Evolutionary conservation across 2,888 invertebrate genomes (phyloP), one percentile per base, ranked within the genome.

Genomic region (Oxycera nigricornis): DNA sequence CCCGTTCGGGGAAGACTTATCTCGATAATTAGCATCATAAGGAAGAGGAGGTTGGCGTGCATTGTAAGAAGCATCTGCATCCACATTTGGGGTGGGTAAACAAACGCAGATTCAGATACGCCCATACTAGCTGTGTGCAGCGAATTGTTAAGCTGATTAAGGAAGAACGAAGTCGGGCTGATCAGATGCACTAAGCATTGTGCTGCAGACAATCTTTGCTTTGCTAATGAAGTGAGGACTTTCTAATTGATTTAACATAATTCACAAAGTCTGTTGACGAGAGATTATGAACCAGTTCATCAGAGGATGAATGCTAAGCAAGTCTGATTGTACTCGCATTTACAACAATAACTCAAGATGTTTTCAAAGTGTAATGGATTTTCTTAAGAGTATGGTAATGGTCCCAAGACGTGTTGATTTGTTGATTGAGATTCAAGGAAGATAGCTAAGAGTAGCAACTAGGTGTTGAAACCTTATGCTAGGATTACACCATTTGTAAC

Each of bases 211-310:
- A 62, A 62, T 62, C 62, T 62, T 35, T 62, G 35, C 62, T 62
- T 62, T 35, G 62, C 20, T 62, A 62, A 62, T 62, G 62, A 62
- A 39, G 39, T 62, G 62, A 62, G 22, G 39, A 62, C 62, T 62
- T 39, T 62, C 62, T 62, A 62, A 62, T 62, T 62, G 62, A 28
- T 59, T 59, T 59, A 59, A 59, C 30, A 59, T 59, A 59, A 59
- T 59, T 59, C n/a, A 6, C 55, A 55, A 24, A 55, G 59, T 28
- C 28, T 59, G 59, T 30, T 22, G 59, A 59, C 59, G 59, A 59
- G 59, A 59, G 59, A 59, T 59, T 59, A 59, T 59, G 59, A 59
- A 17, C 28, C 14, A 30, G 30, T 11, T n/a, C 4, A 20, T 9
- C 7, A 26, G 28, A 14, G 11, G n/a, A 59, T 59, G 59, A 59